Evolutionary conservation across 2,888 invertebrate genomes (phyloP), one percentile per base, ranked within the genome.

Genomic region (Piscicola geometra): DNA sequence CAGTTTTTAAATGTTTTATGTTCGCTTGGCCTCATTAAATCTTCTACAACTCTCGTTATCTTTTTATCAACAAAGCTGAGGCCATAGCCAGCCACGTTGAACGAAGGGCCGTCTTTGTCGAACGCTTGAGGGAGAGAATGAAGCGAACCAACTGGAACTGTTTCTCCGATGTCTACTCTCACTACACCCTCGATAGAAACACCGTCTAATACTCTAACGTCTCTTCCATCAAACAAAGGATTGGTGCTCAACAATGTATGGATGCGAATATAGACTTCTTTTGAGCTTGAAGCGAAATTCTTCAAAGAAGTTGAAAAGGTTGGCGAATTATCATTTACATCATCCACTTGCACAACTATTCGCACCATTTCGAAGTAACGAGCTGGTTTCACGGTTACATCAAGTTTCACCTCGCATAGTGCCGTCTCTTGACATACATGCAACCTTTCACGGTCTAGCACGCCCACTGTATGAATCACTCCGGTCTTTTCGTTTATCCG

Each of bases 271-370:
- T 30, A 47, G 21, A 41, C 5, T 5, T 47, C 25, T 3, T 41
- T 36, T 3, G 9, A 5, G 21, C 12, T 28, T n/a, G 1, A 60
- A 25, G 18, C 56, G 28, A 28, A n/a, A 0, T 33, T 25, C 2
- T n/a, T 30, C 15, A 28, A 21, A 25, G 30, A 30, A 15, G 18
- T 35, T 25, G 36, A 56, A 72, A 80, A 80, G 30, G 76, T 35
- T 5, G 80, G 80, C 28, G 56, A 67, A 73, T 80, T 79, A 70
- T 80, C 80, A 66, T 80, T 80, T 66, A 78, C 71, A 69, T 80
- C 80, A 5, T 47, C 35, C 25, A 80, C 76, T n/a, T 78, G 73
- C 36, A 80, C 77, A 21, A 67, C 76, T n/a, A 79, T 76, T 64
- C 79, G 77, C 71, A 80, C 77, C 35, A 79, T 77, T 52, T 76